Conservation (phyloP, 2,888 invertebrate species). For the Pterostichus madidus region DNA sequence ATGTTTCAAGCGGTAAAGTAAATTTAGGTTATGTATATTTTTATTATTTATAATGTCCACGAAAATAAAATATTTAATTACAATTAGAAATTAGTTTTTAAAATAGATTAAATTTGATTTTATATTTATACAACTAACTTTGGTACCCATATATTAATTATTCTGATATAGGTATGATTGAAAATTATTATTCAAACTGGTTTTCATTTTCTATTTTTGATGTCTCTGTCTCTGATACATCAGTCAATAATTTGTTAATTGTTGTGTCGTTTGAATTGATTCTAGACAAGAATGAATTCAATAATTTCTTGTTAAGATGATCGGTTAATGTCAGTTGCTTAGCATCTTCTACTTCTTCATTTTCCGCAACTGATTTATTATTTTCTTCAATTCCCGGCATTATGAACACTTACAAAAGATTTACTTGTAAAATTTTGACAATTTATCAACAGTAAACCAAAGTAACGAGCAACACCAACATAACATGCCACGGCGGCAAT, state of each 20-base stretch:
- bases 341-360: conserved; percentile 56
- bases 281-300: conserved; percentile 82
- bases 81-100: too few relatives aligned
- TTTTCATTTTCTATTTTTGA: conserved; percentile 29
- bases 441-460: too few relatives aligned
- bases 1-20: conserved; percentile 64
- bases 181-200: conserved; percentile 67
- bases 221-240: conserved; percentile 23
- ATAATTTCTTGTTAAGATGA: conserved; percentile 83
- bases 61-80: too few relatives aligned
- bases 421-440: neutral
- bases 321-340: conserved; percentile 83
- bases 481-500: too few relatives aligned
- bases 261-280: conserved; percentile 76
- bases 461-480: too few relatives aligned
- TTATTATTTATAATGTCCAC: conserved; percentile 24
- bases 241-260: conserved; percentile 58
- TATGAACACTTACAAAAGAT: neutral
- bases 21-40: conserved; percentile 63
- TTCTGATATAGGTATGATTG: conserved; percentile 51
- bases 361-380: conserved; percentile 19
- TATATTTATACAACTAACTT: too few relatives aligned
- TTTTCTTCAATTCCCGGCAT: conserved; percentile 62
- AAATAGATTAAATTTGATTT: too few relatives aligned
- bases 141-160: conserved; percentile 67